Percentiles rank a stretch among this genome's conserved stretches.
phyloP scores from a whole-genome alignment of 2,113 vertebrate genomes.

The Psephotus haematonotus region DNA sequence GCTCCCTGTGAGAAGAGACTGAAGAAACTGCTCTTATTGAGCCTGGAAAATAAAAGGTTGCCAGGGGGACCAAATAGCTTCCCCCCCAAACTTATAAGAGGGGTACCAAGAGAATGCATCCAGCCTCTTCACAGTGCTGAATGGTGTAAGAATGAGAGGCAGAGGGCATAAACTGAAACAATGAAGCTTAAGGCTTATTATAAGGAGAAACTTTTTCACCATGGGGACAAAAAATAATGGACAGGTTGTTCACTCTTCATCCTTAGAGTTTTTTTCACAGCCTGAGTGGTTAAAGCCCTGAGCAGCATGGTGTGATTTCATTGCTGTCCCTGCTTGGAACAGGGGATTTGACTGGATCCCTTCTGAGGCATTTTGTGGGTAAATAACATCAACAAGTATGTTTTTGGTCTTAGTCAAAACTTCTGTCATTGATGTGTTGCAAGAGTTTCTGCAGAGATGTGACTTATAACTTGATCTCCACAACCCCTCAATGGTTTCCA shows the following conservation, averaged over 20 bases:
- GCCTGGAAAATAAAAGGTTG: neutral
- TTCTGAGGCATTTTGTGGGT: neutral
- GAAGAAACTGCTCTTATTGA: neutral
- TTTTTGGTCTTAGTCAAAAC: neutral
- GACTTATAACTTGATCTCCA: neutral
- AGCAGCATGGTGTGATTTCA: neutral
- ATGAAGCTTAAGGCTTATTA: neutral
- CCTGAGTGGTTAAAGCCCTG: neutral
- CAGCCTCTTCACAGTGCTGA: neutral
- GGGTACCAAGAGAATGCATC: neutral
- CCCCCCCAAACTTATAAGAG: neutral
- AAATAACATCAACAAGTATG: neutral
- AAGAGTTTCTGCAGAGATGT: neutral
- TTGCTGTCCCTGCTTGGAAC: neutral
- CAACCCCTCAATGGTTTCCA: neutral
- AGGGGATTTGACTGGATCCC: neutral
- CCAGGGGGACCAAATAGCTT: neutral
- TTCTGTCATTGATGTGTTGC: neutral
- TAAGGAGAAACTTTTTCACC: neutral
- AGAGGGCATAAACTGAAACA: neutral
- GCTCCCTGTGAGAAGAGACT: neutral
- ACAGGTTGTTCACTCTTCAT: neutral
- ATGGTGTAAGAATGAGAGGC: neutral
- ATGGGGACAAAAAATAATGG: neutral
- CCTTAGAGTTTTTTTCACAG: neutral